Percentiles rank a stretch among this genome's conserved stretches.
Evolutionary conservation across 2,888 invertebrate species (phyloP).

Genomic region (Eucera pruinosa): DNA sequence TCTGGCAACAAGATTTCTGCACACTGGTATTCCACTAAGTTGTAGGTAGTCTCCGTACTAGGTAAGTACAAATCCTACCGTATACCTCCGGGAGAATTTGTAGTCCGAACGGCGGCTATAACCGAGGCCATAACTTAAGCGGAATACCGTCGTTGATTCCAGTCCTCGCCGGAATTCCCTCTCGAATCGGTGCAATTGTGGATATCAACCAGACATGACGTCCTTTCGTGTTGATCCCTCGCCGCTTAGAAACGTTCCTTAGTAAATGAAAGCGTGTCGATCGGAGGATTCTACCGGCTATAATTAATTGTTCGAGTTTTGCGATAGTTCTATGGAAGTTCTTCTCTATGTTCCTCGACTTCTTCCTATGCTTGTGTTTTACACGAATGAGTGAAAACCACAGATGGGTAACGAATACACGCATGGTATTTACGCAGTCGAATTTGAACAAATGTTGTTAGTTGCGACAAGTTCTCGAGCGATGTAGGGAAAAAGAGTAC

Average conservation of each 20-base stretch:
- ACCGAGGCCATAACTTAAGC: slow-evolving; percentile 73
- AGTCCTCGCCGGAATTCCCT: slow-evolving; percentile 56
- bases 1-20: slow-evolving; percentile 69
- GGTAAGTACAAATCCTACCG: slow-evolving; percentile 72
- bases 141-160: slow-evolving; percentile 66
- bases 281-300: slow-evolving; percentile 14
- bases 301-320: slow-evolving; percentile 35
- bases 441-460: slow-evolving; percentile 29
- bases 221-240: slow-evolving; percentile 43
- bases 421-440: not conserved
- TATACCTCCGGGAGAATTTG: slow-evolving; percentile 69
- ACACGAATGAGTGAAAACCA: not conserved
- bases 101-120: slow-evolving; percentile 70
- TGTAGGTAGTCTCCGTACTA: slow-evolving; percentile 70
- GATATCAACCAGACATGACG: slow-evolving; percentile 61
- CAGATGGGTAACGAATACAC: no score
- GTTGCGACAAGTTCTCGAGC: slow-evolving; percentile 54
- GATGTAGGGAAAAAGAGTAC: slow-evolving; percentile 50
- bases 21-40: slow-evolving; percentile 68
- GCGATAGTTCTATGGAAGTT: not conserved
- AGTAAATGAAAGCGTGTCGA: slow-evolving; percentile 42
- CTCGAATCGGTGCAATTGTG: slow-evolving; percentile 44
- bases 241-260: slow-evolving; percentile 9
- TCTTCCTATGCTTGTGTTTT: no score
- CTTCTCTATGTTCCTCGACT: not conserved